Evolutionary conservation across 2,113 vertebrate species (phyloP), one percentile per base, ranked within the genome.

Genomic region (Neodon shergylaensis): DNA sequence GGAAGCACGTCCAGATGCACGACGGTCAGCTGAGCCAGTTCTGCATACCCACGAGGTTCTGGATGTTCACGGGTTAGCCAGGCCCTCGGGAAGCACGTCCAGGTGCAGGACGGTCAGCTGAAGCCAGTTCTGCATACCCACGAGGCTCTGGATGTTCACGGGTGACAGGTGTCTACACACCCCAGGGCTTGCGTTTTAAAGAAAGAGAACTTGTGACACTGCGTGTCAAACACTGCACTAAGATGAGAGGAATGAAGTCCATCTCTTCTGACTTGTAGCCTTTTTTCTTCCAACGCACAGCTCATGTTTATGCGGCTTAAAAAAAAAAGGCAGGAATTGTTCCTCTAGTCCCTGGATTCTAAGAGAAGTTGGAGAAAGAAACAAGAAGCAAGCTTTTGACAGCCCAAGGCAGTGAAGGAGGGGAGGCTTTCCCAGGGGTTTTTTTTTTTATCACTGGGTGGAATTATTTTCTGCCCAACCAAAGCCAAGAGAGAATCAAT

Each of bases 301-400:
- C 61, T 74, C 65, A 7, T 54, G 90, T 36, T 83, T 73, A 39
- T 44, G 14, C 1, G 11, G 39, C 65, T 86, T 86, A 49, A 36
- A 19, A 21, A 84, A 14, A 54, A 54, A 54, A 83, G 28, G 12
- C 66, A 68, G 90, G 58, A 21, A 17, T 63, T 81, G 42, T 68
- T 52, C 68, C 58, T 13, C 88, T 49, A 47, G 24, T 65, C 63
- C 42, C 58, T 49, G 65, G 49, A 49, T 58, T 73, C 36, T 81
- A 24, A 77, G 17, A 95, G 65, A 95, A 68, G 21, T 87, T 65
- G 78, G n/a, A 88, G 42, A 49, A 87, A 79, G 92, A 93, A 95
- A 54, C 54, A 39, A 7, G 78, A 70, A 44, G 52, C 6, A 77
- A 87, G 91, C 19, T 76, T 16, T 52, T 88, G 39, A 73, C 85